These are phyloP conservation scores for Todiramphus chloris DNA, from an alignment of 2,113 vertebrate species.

Conservation along the genomic window DNA sequence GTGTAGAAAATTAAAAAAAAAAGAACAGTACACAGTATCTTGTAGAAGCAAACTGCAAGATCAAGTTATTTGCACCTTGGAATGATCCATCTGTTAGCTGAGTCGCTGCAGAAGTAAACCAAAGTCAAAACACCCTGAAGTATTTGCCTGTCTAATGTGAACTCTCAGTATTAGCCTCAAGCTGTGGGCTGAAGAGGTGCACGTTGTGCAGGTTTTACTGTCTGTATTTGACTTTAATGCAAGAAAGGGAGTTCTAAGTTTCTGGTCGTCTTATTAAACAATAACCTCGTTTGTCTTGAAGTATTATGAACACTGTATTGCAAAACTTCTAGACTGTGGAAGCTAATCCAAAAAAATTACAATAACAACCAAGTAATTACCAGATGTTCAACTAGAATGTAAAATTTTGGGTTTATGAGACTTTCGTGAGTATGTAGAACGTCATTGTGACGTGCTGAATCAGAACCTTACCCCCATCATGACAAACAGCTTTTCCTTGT, in stretches of 20 bases:
- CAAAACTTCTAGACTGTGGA: not conserved
- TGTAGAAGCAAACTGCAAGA: not conserved
- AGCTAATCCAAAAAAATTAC: not conserved
- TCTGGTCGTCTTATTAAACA: not conserved
- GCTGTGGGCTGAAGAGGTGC: not conserved
- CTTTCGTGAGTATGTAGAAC: not conserved
- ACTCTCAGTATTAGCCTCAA: not conserved
- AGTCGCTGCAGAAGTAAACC: not conserved
- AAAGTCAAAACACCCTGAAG: not conserved
- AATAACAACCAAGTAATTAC: not conserved
- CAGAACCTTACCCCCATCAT: not conserved
- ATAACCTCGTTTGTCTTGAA: not conserved
- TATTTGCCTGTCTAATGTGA: not conserved
- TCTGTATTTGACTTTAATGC: not conserved
- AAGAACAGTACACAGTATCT: fast-evolving
- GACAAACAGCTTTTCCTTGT: not conserved
- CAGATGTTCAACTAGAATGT: not conserved
- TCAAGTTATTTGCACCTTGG: not conserved
- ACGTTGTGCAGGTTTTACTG: not conserved
- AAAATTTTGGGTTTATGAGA: not conserved
- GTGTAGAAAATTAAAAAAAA: not conserved
- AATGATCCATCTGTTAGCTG: not conserved
- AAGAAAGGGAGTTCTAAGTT: not conserved
- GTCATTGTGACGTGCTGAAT: not conserved
- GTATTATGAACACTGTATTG: not conserved